Percentiles rank a stretch among this genome's conserved stretches.
Evolutionary conservation across 92 coral and sea anemone genomes (phyloP).

Genomic region (Bergia puertoricense): DNA sequence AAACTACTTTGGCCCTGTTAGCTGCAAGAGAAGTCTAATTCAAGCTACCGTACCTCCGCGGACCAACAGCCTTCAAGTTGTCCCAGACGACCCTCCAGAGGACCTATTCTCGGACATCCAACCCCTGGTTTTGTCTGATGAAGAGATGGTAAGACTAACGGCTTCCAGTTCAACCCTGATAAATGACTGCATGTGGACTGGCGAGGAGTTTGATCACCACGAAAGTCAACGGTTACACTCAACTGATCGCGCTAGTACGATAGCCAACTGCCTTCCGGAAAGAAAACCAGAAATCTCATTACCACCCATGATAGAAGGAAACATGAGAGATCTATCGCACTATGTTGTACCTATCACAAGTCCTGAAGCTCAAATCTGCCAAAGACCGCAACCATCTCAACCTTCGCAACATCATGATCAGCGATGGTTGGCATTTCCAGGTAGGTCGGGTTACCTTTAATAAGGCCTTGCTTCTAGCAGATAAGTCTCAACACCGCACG

Average conservation of each 20-base stretch:
- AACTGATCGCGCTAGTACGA: slow-evolving; percentile 38
- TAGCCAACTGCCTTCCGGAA: slow-evolving; percentile 48
- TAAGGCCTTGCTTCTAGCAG: not conserved
- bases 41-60: slow-evolving; percentile 52
- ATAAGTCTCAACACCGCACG: not conserved
- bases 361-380: slow-evolving; percentile 50
- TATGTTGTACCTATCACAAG: slow-evolving; percentile 47
- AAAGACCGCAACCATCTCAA: not conserved
- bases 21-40: slow-evolving; percentile 55
- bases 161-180: slow-evolving; percentile 75
- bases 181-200: slow-evolving; percentile 88
- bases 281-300: slow-evolving; percentile 49
- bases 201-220: slow-evolving; percentile 71
- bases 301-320: slow-evolving; percentile 37
- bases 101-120: slow-evolving; percentile 80
- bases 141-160: slow-evolving; percentile 91
- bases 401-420: slow-evolving; percentile 28
- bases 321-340: slow-evolving; percentile 45
- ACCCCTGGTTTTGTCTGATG: slow-evolving; percentile 92
- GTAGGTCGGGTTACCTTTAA: not conserved
- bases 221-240: slow-evolving; percentile 29
- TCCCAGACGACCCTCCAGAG: slow-evolving; percentile 89
- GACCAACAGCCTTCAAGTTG: slow-evolving; percentile 86
- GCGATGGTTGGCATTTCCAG: slow-evolving; percentile 38
- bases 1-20: slow-evolving; percentile 61